phyloP scores from a whole-genome alignment of 2,888 invertebrate species.

The Drymonia ruficornis region DNA sequence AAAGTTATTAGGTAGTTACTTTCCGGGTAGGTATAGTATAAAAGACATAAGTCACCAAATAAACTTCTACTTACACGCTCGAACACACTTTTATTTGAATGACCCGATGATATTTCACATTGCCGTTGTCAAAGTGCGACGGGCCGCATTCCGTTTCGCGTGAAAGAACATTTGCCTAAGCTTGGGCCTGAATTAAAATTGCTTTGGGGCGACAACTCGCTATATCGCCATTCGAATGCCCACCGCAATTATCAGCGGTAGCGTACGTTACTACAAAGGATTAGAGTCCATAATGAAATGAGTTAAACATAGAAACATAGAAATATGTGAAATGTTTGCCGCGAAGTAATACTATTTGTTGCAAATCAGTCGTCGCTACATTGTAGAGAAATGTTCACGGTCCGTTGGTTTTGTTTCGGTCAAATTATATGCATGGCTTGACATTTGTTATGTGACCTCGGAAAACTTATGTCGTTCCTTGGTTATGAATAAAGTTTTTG shows the following conservation, averaged over 20 bases:
- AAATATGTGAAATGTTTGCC: slow-evolving; percentile 47
- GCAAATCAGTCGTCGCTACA: slow-evolving; percentile 48
- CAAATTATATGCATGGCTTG: slow-evolving; percentile 46
- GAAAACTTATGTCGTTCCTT: slow-evolving; percentile 11
- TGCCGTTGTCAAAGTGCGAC: slow-evolving; percentile 47
- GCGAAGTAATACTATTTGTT: slow-evolving; percentile 51
- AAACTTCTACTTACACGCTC: slow-evolving; percentile 73
- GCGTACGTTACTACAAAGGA: slow-evolving; percentile 42
- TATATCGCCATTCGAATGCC: slow-evolving; percentile 49
- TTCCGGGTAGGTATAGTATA: too few relatives aligned
- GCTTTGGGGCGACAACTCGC: slow-evolving; percentile 52
- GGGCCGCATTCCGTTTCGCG: slow-evolving; percentile 59
- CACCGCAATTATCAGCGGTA: slow-evolving; percentile 35
- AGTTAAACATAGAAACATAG: slow-evolving; percentile 43
- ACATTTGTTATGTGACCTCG: slow-evolving; percentile 40
- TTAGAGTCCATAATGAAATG: slow-evolving; percentile 52
- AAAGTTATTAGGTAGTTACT: too few relatives aligned
- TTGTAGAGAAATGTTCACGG: slow-evolving; percentile 46
- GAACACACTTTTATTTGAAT: slow-evolving; percentile 63
- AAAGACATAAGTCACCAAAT: slow-evolving; percentile 76
- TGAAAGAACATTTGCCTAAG: slow-evolving; percentile 63
- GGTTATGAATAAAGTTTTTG: slow-evolving; percentile 1
- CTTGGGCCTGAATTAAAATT: slow-evolving; percentile 65
- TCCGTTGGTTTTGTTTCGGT: slow-evolving; percentile 44
- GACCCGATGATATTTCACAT: slow-evolving; percentile 49